Evolutionary conservation across 2,797 vertebrate species (phyloP), one percentile per base, ranked within the genome.

Genomic region (Lepus townsendii): DNA sequence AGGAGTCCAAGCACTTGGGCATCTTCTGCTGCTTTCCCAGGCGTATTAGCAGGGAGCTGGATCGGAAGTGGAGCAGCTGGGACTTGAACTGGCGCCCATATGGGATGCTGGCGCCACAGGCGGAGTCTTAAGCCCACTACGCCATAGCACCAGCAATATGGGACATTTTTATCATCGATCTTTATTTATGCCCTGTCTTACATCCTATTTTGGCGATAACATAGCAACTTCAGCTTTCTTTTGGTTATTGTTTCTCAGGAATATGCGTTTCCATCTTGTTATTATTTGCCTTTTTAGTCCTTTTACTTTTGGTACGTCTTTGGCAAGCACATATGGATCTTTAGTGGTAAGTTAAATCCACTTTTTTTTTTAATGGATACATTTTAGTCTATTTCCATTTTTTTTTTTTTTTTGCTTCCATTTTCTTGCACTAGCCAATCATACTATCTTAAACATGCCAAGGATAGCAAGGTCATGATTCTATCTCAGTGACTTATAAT

Each of bases 221-320:
- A 57, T 24, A 83, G 9, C 26, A 78, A 52, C 8, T 83, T 13
- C n/a, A 83, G 50, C n/a, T 92, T 90, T 92, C 69, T 77, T 78
- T 78, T 68, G 75, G 7, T 78, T 57, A 66, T 16, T 78, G 50
- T 72, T 90, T 94, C 68, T 17, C 54, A 90, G 93, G 42, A 83
- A 17, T 42, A 32, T 27, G 30, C 13, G 66, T 85, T 73, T 86
- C 22, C 13, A 38, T 79, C 30, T 38, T 47, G 22, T 50, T 27
- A 66, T 85, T 72, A 73, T 76, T n/a, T 62, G 52, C 27, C 5
- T 91, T 35, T 66, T 79, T 12, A 24, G 24, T 54, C 10, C 5
- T 82, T 82, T 91, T 88, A 24, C 75, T 91, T 79, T 84, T 80
- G 62, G 13, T 85, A 60, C 91, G 47, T 79, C 16, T 92, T 26